Evolutionary conservation across 2,113 vertebrate genomes (phyloP).

Genomic region (Pseudopipra pipra): DNA sequence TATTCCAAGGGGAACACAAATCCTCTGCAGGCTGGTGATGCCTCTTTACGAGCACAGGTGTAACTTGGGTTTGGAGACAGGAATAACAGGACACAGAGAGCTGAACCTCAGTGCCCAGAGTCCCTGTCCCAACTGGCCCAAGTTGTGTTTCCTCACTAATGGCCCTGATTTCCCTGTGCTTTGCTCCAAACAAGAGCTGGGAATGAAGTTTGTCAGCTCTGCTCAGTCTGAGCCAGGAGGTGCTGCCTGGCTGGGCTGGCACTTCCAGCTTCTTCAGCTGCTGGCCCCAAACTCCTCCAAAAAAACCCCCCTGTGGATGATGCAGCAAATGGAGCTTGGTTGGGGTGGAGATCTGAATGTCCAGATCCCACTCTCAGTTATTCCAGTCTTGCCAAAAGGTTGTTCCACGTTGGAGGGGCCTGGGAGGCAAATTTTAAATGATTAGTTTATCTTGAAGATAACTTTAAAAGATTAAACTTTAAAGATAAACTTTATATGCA

Average conservation of each 20-base stretch:
- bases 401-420: background rate
- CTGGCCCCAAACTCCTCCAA: background rate
- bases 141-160: background rate
- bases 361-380: background rate
- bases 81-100: background rate
- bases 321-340: background rate
- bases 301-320: background rate
- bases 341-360: background rate
- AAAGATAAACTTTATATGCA: background rate
- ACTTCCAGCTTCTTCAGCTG: background rate
- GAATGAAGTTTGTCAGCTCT: conserved; percentile 42
- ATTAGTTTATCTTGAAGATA: too few relatives aligned
- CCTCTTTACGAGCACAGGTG: background rate
- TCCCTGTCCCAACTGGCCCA: background rate
- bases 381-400: background rate
- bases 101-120: background rate
- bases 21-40: background rate
- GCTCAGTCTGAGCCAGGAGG: background rate
- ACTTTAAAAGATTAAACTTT: too few relatives aligned
- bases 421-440: background rate
- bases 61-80: background rate
- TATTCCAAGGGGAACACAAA: background rate
- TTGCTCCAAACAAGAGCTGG: background rate
- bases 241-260: background rate
- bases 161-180: background rate